Evolutionary conservation across 1,140 invertebrate species (phyloP), one percentile per base, ranked within the genome.

Genomic region (Eumeta japonica): DNA sequence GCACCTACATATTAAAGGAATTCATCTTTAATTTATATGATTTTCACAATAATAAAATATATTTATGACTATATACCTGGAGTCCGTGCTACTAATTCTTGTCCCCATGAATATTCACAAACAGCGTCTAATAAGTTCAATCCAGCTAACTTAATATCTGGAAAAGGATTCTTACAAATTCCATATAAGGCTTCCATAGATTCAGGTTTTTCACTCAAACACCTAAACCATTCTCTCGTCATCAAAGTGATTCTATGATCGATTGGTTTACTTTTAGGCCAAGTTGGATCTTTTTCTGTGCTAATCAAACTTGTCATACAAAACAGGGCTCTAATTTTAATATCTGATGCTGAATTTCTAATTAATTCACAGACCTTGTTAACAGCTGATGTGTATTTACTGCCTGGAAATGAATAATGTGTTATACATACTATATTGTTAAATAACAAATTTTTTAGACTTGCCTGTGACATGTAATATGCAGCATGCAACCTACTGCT

Each of bases 101-200:
- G 77, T 27, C 83, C 84, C 84, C 85, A 88, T 2, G 59, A 52
- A 49, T 81, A 79, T 24, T 70, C 52, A 7, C 79, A 81, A 10
- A 86, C 41, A 0, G 77, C 65, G 49, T 76, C 62, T 0, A 86
- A 55, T 3, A 85, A 53, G 9, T 46, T 50, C 19, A 84, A 58
- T 10, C 77, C 78, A 20, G 79, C 70, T 12, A 79, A 35, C 44
- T 79, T 78, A 1, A 87, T 62, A 31, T 87, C 84, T 2, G 76
- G 59, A 48, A 88, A 87, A n/a, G 85, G 85, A 53, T 82, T 80
- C 29, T 76, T 77, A 24, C 77, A 76, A 15, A 76, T 60, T 3
- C 65, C 67, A 63, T 76, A 67, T 7, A 82, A 40, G 11, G 56
- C 46, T 39, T 75, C 60, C 28, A 78, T 65, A 3, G 77, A 47